Evolutionary conservation across 2,113 vertebrate genomes (phyloP).

Genomic region (Leuciscus idus): DNA sequence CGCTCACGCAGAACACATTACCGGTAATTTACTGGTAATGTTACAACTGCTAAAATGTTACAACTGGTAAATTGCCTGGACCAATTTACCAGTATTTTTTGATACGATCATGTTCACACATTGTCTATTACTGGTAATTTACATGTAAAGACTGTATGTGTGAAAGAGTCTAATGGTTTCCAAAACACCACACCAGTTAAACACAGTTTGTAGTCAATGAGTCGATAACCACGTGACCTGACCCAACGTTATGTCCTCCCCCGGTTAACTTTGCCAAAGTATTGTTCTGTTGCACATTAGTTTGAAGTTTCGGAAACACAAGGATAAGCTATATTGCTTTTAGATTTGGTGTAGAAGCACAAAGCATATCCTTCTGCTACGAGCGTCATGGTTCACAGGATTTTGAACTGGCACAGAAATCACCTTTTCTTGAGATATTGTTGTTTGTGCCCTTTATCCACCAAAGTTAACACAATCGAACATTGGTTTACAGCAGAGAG

Average conservation of each 20-base stretch:
- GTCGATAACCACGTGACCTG: not conserved
- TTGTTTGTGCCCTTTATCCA: constrained; percentile 53
- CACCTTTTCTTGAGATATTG: constrained; percentile 38
- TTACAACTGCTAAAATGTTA: too few species aligned
- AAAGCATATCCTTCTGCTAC: not conserved
- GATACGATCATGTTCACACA: too few species aligned
- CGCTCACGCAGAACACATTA: too few species aligned
- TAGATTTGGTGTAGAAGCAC: constrained; percentile 10
- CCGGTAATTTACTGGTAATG: too few species aligned
- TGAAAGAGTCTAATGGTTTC: too few species aligned
- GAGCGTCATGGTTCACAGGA: constrained; percentile 12
- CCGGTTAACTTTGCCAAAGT: not conserved
- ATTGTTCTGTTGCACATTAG: not conserved
- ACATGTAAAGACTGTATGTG: too few species aligned
- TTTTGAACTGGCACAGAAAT: constrained; percentile 39
- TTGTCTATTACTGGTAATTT: too few species aligned
- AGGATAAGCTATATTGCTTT: not conserved
- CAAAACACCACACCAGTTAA: not conserved
- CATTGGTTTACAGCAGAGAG: constrained; percentile 40
- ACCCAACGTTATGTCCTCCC: not conserved
- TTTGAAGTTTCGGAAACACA: not conserved
- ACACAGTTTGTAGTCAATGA: not conserved
- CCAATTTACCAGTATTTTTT: too few species aligned
- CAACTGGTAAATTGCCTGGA: too few species aligned
- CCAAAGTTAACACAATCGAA: constrained; percentile 46